These are phyloP conservation scores for Pangasius sanitwongsei DNA, from an alignment of 2,797 vertebrate genomes.

Conservation along the genomic window DNA sequence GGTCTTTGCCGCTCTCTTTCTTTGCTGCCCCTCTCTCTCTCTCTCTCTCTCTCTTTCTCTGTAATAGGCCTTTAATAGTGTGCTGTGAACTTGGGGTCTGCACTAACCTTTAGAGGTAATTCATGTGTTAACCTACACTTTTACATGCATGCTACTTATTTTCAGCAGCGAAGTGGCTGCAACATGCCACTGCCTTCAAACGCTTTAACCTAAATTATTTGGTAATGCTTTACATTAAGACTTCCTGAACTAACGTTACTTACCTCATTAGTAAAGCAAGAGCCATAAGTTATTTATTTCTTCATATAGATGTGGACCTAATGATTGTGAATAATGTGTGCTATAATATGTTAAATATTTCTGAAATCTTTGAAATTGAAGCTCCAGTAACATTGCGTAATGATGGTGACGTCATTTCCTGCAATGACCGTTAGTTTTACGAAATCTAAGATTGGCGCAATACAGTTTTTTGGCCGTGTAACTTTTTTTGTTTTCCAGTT, in stretches of 20 bases:
- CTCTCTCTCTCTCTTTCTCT: neutral
- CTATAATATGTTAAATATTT: too few species aligned
- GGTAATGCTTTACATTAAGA: neutral
- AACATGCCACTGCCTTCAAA: neutral
- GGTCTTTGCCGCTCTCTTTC: slow-evolving; percentile 37
- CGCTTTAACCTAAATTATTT: neutral
- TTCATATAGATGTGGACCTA: too few species aligned
- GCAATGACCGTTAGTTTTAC: too few species aligned
- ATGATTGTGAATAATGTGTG: too few species aligned
- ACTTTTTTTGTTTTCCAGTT: too few species aligned
- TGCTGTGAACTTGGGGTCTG: slow-evolving; percentile 54
- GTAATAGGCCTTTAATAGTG: slow-evolving; percentile 53
- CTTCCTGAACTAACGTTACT: neutral
- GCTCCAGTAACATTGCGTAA: too few species aligned
- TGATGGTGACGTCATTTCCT: too few species aligned
- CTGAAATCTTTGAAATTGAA: too few species aligned
- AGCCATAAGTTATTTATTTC: too few species aligned
- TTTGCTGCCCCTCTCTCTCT: slow-evolving; percentile 41
- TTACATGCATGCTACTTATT: neutral
- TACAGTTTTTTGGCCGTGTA: too few species aligned
- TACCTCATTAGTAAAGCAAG: too few species aligned
- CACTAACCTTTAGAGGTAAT: slow-evolving; percentile 71
- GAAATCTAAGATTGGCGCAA: too few species aligned
- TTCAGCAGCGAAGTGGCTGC: neutral
- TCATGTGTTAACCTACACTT: slow-evolving; percentile 44